phyloP scores from a whole-genome alignment of 2,888 invertebrate species.

The Serrognathus titanus region DNA sequence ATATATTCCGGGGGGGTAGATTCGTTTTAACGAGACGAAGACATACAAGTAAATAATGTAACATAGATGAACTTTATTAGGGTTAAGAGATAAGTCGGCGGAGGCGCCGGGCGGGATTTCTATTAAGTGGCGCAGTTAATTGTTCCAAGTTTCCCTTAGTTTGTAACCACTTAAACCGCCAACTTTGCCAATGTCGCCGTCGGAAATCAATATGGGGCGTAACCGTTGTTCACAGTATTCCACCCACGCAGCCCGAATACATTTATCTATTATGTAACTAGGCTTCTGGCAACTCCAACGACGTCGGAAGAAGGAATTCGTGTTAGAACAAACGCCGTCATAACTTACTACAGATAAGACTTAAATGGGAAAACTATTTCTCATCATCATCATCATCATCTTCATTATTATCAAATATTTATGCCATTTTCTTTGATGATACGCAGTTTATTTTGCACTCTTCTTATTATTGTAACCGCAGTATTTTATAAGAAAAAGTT shows the following conservation, averaged over 20 bases:
- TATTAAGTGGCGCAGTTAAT: slow-evolving; percentile 4
- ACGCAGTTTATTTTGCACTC: too few relatives aligned
- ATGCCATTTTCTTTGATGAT: too few relatives aligned
- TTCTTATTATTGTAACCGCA: too few relatives aligned
- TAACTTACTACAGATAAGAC: too few relatives aligned
- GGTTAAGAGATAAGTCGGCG: not conserved
- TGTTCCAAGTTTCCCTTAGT: slow-evolving; percentile 2
- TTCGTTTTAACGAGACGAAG: not conserved
- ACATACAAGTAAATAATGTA: not conserved
- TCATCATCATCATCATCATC: too few relatives aligned
- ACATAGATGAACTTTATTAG: not conserved
- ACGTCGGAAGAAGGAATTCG: too few relatives aligned
- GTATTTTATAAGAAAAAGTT: too few relatives aligned
- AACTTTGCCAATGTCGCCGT: not conserved
- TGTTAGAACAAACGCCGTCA: too few relatives aligned
- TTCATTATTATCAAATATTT: too few relatives aligned
- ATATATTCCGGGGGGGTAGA: not conserved
- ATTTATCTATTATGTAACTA: not conserved
- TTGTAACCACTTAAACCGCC: slow-evolving; percentile 1
- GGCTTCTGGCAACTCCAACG: too few relatives aligned
- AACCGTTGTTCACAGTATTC: not conserved
- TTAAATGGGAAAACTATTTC: too few relatives aligned
- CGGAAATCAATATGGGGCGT: slow-evolving; percentile 2
- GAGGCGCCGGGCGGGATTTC: slow-evolving; percentile 1
- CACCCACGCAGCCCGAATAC: not conserved